phyloP scores from a whole-genome alignment of 2,113 vertebrate genomes.

The Otus sunia region DNA sequence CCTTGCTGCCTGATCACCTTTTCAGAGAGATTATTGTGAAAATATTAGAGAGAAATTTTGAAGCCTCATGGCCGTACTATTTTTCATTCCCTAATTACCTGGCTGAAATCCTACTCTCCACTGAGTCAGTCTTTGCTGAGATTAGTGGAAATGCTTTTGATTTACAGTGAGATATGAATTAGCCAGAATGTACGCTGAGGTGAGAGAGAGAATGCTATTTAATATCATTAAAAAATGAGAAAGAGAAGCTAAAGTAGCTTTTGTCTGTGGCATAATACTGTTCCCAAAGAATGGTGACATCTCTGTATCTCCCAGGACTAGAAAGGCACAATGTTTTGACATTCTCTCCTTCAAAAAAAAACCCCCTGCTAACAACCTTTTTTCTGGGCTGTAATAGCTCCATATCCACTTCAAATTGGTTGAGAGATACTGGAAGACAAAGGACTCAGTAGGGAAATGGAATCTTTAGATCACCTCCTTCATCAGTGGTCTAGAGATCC shows the following conservation, averaged over 20 bases:
- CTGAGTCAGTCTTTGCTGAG: not conserved
- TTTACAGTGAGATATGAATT: not conserved
- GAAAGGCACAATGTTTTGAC: not conserved
- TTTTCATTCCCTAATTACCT: conserved; percentile 16
- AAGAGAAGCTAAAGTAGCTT: conserved; percentile 3
- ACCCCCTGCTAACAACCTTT: not conserved
- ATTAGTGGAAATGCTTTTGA: conserved; percentile 26
- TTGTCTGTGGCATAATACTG: not conserved
- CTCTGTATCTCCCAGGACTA: not conserved
- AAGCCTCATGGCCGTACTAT: not conserved
- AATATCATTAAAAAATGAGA: conserved; percentile 25
- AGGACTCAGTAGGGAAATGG: not conserved
- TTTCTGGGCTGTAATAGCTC: not conserved
- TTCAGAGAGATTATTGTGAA: not conserved
- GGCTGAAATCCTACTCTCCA: not conserved
- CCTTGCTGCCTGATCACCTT: not conserved
- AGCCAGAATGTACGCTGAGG: not conserved
- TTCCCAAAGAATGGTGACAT: not conserved
- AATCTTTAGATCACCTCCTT: not conserved
- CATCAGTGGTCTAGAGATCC: not conserved
- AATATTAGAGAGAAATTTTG: not conserved
- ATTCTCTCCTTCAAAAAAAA: not conserved
- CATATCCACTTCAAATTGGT: not conserved
- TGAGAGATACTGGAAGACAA: not conserved
- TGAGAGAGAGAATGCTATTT: not conserved